Percentiles rank a stretch among this genome's conserved stretches.
Evolutionary conservation across 2,888 invertebrate species (phyloP).

Genomic region (Drosophila imparisetae): DNA sequence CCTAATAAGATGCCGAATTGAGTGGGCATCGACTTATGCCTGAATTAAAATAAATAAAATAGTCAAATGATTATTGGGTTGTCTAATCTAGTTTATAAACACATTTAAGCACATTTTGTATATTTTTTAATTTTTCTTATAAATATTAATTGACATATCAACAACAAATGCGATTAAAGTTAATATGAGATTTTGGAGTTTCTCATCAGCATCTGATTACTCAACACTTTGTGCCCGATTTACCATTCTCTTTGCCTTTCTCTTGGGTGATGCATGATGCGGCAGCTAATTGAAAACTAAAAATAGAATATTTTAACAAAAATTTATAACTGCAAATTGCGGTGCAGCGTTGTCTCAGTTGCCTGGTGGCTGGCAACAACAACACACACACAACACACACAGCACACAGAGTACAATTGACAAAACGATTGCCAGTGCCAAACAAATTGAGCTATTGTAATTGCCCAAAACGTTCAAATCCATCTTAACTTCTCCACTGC

Average conservation of each 20-base stretch:
- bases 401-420: slow-evolving; percentile 50
- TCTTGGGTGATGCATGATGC: slow-evolving; percentile 48
- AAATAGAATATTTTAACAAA: slow-evolving; percentile 48
- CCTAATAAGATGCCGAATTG: not conserved
- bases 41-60: not conserved
- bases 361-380: slow-evolving; percentile 30
- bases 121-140: not conserved
- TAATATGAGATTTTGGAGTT: not conserved
- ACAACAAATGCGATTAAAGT: not conserved
- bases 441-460: slow-evolving; percentile 79
- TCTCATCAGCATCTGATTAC: slow-evolving; percentile 8
- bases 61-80: not conserved
- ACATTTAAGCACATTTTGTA: not conserved
- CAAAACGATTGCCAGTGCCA: slow-evolving; percentile 74
- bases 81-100: not conserved
- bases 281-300: slow-evolving; percentile 69
- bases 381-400: slow-evolving; percentile 12
- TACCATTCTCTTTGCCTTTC: slow-evolving; percentile 78
- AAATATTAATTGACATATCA: not conserved
- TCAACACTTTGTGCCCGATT: slow-evolving; percentile 16
- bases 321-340: slow-evolving; percentile 41
- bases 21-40: not conserved
- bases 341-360: slow-evolving; percentile 5
- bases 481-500: slow-evolving; percentile 55
- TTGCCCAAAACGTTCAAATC: slow-evolving; percentile 79